phyloP scores from a whole-genome alignment of 2,888 invertebrate species.

The Eucera pruinosa region DNA sequence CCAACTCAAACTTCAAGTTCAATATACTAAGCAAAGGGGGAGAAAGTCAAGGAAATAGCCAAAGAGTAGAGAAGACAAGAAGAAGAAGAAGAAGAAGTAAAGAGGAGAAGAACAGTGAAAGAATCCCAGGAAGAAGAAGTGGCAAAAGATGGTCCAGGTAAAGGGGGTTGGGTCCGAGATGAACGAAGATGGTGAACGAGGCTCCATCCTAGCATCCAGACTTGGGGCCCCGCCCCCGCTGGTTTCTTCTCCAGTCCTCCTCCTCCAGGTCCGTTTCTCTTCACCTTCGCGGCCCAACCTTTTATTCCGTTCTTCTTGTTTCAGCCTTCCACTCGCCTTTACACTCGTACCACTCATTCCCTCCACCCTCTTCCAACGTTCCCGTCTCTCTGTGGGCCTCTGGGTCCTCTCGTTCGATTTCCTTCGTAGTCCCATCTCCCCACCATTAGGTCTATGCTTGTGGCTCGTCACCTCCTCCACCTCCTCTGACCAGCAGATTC shows the following conservation, averaged over 20 bases:
- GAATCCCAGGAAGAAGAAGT: conserved; percentile 48
- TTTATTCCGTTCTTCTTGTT: conserved; percentile 74
- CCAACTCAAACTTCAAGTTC: too few relatives aligned
- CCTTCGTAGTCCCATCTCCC: conserved; percentile 16
- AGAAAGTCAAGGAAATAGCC: conserved; percentile 54
- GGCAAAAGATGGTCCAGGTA: conserved; percentile 76
- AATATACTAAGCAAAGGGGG: too few relatives aligned
- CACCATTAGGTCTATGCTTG: conserved; percentile 20
- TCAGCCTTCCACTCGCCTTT: conserved; percentile 61
- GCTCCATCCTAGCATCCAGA: conserved; percentile 81
- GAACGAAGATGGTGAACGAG: conserved; percentile 81
- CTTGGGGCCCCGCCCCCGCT: conserved; percentile 81
- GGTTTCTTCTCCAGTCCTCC: conserved; percentile 74
- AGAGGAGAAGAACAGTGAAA: conserved; percentile 47
- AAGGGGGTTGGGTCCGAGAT: conserved; percentile 81
- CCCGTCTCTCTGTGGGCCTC: conserved; percentile 25
- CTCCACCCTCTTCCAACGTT: conserved; percentile 35
- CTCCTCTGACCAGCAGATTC: conserved; percentile 51
- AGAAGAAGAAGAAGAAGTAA: conserved; percentile 39
- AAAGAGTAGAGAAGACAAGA: conserved; percentile 20
- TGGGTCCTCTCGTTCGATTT: conserved; percentile 44
- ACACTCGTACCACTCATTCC: conserved; percentile 47
- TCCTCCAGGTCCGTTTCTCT: conserved; percentile 70
- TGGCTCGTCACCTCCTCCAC: conserved; percentile 53
- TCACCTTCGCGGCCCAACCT: conserved; percentile 73